Base-by-base conservation (phyloP, 2,113 vertebrate species). In the Pitta sordida region DNA sequence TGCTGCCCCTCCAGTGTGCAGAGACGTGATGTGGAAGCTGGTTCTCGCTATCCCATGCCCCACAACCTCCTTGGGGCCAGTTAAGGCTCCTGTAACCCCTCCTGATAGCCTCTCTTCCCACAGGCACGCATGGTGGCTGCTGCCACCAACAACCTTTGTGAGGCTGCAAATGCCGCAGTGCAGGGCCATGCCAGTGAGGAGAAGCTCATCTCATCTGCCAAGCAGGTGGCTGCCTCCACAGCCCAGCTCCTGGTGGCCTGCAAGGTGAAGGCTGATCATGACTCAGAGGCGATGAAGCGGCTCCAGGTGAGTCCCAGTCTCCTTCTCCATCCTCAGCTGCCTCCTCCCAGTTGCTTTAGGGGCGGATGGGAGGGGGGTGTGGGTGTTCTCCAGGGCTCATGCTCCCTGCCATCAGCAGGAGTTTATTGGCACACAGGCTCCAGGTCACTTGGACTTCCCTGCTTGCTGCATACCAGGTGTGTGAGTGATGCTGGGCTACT, bases 121-220 rank as follows among this genome's bases (percentile, higher is more conserved):
- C 85, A 99, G 99, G 99, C 99, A 11, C 98, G 99, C 76, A 98
- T 99, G 99, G 99, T 99, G 74, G 99, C 99, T 20, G 98, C 98
- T 26, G 99, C 99, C 19, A 99, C 99, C 91, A 99, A 99, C 96
- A 99, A 97, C 95, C 98, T 99, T 93, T 99, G 99, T 7, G 99
- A 99, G 97, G 98, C 99, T 0, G 99, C 99, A 36, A 99, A 99
- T 13, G 99, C 99, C 21, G 99, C 99, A 0, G 99, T 99, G 29
- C 99, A 99, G 97, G 99, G 99, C 70, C 99, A 99, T 1, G 99
- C 99, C 97, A 99, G 99, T 2, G 99, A 99, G 91, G 99, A 99
- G 98, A 99, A 99, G 94, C 99, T 99, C 91, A 99, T 99, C 98
- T 99, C 98, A 7, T 99, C 99, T 0, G 99, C 99, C 90, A 99